phyloP scores from a whole-genome alignment of 2,113 vertebrate species.

The Varanus komodoensis region DNA sequence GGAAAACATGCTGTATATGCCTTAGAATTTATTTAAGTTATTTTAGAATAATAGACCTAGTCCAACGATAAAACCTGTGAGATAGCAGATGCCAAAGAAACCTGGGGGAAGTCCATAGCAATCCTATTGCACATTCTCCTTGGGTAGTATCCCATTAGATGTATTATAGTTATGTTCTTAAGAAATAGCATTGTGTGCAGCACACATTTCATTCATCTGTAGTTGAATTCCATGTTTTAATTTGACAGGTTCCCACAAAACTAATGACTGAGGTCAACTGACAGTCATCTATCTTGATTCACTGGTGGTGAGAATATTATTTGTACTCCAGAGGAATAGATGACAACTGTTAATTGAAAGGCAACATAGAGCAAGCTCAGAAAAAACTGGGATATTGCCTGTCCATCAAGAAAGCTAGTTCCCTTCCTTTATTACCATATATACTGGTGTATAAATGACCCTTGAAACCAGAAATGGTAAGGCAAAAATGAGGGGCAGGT shows the following conservation, averaged over 20 bases:
- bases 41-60: background rate
- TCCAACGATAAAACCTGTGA: background rate
- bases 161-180: background rate
- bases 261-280: background rate
- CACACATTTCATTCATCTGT: background rate
- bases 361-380: background rate
- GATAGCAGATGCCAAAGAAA: constrained; percentile 14
- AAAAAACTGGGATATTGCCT: background rate
- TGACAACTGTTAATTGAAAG: constrained; percentile 9
- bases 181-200: background rate
- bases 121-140: rapidly evolving
- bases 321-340: constrained; percentile 18
- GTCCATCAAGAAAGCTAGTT: background rate
- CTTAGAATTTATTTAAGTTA: background rate
- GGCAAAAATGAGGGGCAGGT: too few species aligned
- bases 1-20: background rate
- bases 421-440: too few species aligned
- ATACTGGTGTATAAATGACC: too few species aligned
- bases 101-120: background rate
- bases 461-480: too few species aligned
- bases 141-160: background rate
- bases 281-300: constrained; percentile 19
- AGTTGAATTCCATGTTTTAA: background rate
- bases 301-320: constrained; percentile 16
- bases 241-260: background rate